Base-by-base conservation (phyloP, 1,140 invertebrate species). In the Trichomalopsis sarcophagae region DNA sequence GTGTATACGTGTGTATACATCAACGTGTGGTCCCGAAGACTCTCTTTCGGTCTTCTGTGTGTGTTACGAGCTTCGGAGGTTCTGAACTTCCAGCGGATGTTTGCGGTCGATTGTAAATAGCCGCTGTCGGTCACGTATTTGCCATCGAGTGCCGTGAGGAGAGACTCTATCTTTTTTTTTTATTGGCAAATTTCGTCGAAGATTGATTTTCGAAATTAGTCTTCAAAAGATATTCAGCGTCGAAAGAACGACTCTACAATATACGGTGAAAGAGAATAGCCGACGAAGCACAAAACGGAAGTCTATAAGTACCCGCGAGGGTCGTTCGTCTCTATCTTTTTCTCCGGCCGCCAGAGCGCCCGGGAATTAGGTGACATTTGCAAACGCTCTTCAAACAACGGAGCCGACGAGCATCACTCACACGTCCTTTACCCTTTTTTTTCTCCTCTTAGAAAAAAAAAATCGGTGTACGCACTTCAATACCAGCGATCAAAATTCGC, bases 311-410 rank as follows among this genome's bases (percentile, higher is more conserved):
- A 33, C 27, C 3, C 23, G 5, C 23, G 23, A 71, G 68, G 68
- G 5, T n/a, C n/a, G n/a, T 21, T 17, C 62, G 62, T 66, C 17
- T 71, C 13, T 9, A 27, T 55, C 44, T 77, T 50, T 27, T 77
- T n/a, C 21, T 50, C 44, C 1, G 27, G 1, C 27, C 1, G 9
- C 44, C n/a, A 2, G 0, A 80, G 78, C 17, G 23, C 78, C 10
- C n/a, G 78, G 62, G 78, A 80, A 80, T 80, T 80, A 69, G 62
- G 78, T 23, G 36, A 80, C 62, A 40, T 80, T 80, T 80, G 21
- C 62, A 33, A 80, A 80, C 23, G 62, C 62, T 80, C 55, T 62
- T 69, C 17, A 80, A 80, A 80, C 36, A 69, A 80, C 17, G 36
- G 33, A 3, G n/a, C 17, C 36, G 71, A 30, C 71, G 3, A 5